A percentile compares a stretch with the other conserved stretches of the same genome.
These are phyloP conservation scores for Patella ulyssiponensis DNA, from an alignment of 2,888 invertebrate genomes.

Conservation along the genomic window DNA sequence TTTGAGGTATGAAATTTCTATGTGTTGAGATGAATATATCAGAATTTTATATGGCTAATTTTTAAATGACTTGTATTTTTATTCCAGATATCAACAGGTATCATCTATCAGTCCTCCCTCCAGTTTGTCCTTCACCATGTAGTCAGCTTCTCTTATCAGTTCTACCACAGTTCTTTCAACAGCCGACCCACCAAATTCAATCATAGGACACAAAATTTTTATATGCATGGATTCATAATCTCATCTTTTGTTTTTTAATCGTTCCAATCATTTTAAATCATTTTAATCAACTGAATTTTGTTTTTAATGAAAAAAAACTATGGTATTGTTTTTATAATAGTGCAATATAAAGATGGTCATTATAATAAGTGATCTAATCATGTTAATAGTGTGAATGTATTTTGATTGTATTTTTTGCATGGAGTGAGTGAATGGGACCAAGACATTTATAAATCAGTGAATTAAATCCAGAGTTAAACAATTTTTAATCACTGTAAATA, in stretches of 20 bases:
- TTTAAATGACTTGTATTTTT: not conserved
- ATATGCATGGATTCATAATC: too few relatives aligned
- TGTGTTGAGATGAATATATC: too few relatives aligned
- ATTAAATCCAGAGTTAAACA: not conserved
- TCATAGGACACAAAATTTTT: too few relatives aligned
- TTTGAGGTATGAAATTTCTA: too few relatives aligned
- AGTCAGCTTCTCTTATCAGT: constrained; percentile 20
- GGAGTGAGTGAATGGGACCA: not conserved
- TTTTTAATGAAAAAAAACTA: not conserved
- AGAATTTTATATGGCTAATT: too few relatives aligned
- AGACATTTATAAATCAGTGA: not conserved
- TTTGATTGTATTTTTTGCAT: not conserved
- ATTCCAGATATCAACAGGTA: constrained; percentile 54
- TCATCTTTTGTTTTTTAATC: too few relatives aligned
- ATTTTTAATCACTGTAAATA: constrained; percentile 2
- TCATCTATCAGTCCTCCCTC: constrained; percentile 50
- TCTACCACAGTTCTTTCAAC: constrained; percentile 55
- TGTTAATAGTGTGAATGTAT: not conserved
- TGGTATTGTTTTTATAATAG: not conserved
- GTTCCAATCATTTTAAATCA: too few relatives aligned
- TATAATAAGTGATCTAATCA: not conserved
- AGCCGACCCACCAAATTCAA: constrained; percentile 8
- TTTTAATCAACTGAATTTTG: too few relatives aligned
- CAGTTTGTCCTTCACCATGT: constrained; percentile 40
- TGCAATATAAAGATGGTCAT: not conserved